Evolutionary conservation across 2,888 invertebrate genomes (phyloP), one percentile per base, ranked within the genome.

Genomic region (Nowickia ferox): DNA sequence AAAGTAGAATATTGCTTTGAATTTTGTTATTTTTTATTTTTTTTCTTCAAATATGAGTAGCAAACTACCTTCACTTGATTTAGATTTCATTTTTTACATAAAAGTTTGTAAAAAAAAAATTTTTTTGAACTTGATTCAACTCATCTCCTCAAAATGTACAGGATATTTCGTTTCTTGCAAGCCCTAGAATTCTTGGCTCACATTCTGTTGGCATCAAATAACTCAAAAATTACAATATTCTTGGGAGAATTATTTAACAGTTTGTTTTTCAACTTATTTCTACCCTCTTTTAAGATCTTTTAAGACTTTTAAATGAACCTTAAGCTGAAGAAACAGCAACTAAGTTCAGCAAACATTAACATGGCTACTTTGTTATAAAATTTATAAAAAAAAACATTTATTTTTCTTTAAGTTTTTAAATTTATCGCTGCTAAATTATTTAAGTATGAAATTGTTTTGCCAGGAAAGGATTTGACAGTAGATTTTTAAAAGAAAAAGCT

Each of bases 221-320:
- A 40, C 61, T 48, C 17, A 40, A 42, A 40, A 48, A 48, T 63
- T 63, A 40, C 51, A 74, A 74, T 40, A 51, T 51, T 74, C 22
- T 57, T 57, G 17, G 44, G 38, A 40, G 77, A 68, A 77, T 78
- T 78, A 68, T 69, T 68, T 69, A 69, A 51, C 42, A 76, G 59
- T 59, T 68, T 57, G 11, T 46, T 51, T 11, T 22, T 30, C 0
- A 19, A 15, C n/a, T 66, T 68, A 38, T 30, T 40, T 17, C n/a
- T 30, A 53, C 30, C 11, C 11, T 53, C 15, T 48, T n/a, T n/a
- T n/a, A n/a, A n/a, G n/a, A 9, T 59, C 42, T 55, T 13, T 46
- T 17, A 44, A 48, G 68, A 68, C 48, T 77, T 57, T 46, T 9
- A 19, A 59, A 68, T 59, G 40, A 68, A 69, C 48, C 57, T 66